phyloP scores from a whole-genome alignment of 1,140 invertebrate genomes.

The Drosophila melanica region DNA sequence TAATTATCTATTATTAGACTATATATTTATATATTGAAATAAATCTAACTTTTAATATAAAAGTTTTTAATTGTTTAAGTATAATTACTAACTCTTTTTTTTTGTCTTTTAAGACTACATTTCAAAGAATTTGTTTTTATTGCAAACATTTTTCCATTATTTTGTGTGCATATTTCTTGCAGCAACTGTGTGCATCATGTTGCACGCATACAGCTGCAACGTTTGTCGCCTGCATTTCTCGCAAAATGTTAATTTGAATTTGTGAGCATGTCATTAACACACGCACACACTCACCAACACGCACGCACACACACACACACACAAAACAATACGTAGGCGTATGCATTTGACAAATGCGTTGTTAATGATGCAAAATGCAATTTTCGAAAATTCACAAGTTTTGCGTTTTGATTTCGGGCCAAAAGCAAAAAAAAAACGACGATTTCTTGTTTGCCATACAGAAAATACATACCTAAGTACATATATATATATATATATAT shows the following conservation, averaged over 20 bases:
- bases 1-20: no score
- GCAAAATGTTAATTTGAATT: conserved; percentile 82
- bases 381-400: conserved; percentile 75
- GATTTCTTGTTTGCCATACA: not conserved
- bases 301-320: conserved; percentile 20
- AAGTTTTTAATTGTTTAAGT: no score
- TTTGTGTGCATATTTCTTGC: conserved; percentile 23
- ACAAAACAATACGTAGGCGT: conserved; percentile 53
- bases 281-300: conserved; percentile 39
- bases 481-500: not conserved
- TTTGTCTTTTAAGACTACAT: no score
- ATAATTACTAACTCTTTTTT: no score
- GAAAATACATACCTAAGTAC: not conserved
- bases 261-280: conserved; percentile 83
- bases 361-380: conserved; percentile 82
- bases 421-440: conserved; percentile 12
- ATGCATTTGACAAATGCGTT: conserved; percentile 80
- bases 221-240: conserved; percentile 70
- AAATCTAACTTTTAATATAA: no score
- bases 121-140: not conserved
- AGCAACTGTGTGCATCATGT: conserved; percentile 52
- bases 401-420: conserved; percentile 59
- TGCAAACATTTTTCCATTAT: not conserved
- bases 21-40: no score
- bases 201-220: conserved; percentile 44